A percentile compares a stretch with the other conserved stretches of the same genome.
Conservation (phyloP, 2,797 vertebrate species). For the Onychomys torridus region DNA sequence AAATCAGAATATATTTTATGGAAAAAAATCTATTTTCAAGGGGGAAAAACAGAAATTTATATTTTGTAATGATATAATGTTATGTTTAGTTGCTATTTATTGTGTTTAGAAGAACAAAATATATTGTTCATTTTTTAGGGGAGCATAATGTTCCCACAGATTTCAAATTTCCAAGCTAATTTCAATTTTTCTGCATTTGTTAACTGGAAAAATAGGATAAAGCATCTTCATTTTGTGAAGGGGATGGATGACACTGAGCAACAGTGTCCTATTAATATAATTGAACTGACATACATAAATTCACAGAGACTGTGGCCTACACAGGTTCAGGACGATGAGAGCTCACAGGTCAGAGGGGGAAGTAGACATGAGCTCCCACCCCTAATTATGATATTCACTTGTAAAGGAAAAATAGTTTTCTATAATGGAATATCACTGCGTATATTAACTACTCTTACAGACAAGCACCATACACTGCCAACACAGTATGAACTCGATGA, state of each 20-base stretch:
- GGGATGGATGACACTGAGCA: no score
- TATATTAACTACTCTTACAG: not conserved
- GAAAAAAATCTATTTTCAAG: not conserved
- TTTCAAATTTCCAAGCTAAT: not conserved
- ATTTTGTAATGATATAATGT: not conserved
- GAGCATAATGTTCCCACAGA: not conserved
- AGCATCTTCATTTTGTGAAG: not conserved
- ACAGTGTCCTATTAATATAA: not conserved
- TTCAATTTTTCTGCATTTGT: not conserved
- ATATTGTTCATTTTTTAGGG: not conserved
- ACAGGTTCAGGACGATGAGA: not conserved
- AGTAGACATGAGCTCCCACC: no score
- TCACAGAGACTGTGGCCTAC: not conserved
- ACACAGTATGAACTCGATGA: not conserved
- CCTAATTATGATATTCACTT: not conserved
- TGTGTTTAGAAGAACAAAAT: constrained; percentile 38
- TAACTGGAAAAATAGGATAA: not conserved
- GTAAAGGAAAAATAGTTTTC: not conserved
- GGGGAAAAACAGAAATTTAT: not conserved
- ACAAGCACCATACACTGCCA: not conserved
- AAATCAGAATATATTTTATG: not conserved
- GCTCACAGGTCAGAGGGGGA: not conserved
- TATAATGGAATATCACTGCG: not conserved
- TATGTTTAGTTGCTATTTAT: not conserved
- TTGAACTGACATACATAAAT: no score